These are phyloP conservation scores for Fundulus diaphanus DNA, from an alignment of 2,797 vertebrate species.

Conservation along the genomic window DNA sequence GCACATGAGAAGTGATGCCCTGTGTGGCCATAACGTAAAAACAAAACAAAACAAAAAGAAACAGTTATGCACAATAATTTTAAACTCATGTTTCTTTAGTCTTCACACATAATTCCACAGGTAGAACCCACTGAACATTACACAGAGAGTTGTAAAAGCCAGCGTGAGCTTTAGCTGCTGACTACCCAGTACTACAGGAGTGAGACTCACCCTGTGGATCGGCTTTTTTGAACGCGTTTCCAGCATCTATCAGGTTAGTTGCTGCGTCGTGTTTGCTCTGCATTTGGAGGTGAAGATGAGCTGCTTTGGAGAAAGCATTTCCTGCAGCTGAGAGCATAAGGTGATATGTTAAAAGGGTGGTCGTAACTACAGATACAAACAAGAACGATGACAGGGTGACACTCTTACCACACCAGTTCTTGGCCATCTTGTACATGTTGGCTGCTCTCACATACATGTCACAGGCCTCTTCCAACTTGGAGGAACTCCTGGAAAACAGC, in stretches of 20 bases:
- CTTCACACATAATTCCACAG: neutral
- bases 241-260: conserved; percentile 91
- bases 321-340: conserved; percentile 84
- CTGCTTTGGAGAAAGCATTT: conserved; percentile 92
- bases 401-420: conserved; percentile 92
- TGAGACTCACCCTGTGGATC: conserved; percentile 88
- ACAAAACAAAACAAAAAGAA: neutral
- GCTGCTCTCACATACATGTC: conserved; percentile 92
- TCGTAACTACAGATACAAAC: neutral
- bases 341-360: neutral
- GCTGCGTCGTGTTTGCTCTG: conserved; percentile 96
- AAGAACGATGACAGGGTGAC: neutral
- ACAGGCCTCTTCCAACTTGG: conserved; percentile 92
- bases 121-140: neutral
- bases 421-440: conserved; percentile 98
- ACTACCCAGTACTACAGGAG: neutral
- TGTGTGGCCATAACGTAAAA: neutral
- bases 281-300: conserved; percentile 90
- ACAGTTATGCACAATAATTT: neutral
- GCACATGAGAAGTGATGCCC: neutral
- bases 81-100: neutral
- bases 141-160: neutral
- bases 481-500: conserved; percentile 83
- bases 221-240: conserved; percentile 95
- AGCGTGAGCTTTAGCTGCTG: neutral